These are phyloP conservation scores for Pissodes strobi DNA, from an alignment of 1,140 invertebrate genomes.

Conservation along the genomic window DNA sequence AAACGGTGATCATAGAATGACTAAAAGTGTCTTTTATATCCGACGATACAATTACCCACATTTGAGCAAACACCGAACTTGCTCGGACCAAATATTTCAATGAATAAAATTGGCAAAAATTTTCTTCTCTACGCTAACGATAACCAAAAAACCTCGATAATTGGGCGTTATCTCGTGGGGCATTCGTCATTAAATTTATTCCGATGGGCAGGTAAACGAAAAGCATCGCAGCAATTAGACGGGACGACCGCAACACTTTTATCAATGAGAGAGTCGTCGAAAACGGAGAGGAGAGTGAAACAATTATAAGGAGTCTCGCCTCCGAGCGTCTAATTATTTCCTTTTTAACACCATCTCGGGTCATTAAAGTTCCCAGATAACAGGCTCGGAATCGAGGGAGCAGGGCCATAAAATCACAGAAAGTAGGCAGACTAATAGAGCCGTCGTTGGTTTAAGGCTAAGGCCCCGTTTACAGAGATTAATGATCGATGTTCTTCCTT, in stretches of 20 bases:
- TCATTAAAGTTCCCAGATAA: slow-evolving; percentile 38
- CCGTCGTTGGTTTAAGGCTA: slow-evolving; percentile 34
- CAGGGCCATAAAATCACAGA: slow-evolving; percentile 50
- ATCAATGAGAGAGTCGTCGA: slow-evolving; percentile 21
- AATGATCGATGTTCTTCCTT: background rate
- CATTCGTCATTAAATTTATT: slow-evolving; percentile 7
- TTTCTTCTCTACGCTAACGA: no score
- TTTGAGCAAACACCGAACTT: no score
- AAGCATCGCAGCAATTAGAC: slow-evolving; percentile 8
- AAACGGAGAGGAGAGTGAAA: slow-evolving; percentile 12
- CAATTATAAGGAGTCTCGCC: slow-evolving; percentile 30
- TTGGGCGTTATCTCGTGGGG: background rate
- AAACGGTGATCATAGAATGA: no score
- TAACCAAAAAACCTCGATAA: no score
- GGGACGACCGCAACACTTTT: slow-evolving; percentile 18
- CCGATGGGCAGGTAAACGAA: slow-evolving; percentile 15
- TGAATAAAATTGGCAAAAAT: no score
- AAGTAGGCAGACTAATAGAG: slow-evolving; percentile 53
- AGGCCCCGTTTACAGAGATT: background rate
- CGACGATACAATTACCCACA: no score
- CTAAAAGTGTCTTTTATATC: no score
- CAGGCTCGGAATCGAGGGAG: slow-evolving; percentile 32
- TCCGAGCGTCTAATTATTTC: slow-evolving; percentile 33
- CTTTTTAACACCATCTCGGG: slow-evolving; percentile 33
- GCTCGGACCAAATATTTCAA: no score